Percentiles rank a stretch among this genome's conserved stretches.
These are phyloP conservation scores for Sebastes itinus DNA, from an alignment of 2,797 vertebrate species.

Conservation along the genomic window DNA sequence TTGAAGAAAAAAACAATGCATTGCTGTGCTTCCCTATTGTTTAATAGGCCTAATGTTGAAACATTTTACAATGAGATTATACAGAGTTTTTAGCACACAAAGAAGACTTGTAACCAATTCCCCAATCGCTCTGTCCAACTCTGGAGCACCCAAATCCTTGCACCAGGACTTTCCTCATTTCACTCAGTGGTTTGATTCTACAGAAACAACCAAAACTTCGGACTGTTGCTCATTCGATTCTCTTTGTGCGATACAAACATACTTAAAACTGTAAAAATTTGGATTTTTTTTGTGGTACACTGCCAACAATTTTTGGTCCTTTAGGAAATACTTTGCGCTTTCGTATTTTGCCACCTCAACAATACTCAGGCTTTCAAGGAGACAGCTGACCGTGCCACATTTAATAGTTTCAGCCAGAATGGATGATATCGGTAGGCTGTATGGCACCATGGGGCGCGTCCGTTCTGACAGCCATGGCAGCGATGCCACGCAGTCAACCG, in stretches of 20 bases:
- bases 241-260: neutral
- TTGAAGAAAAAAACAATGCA: conserved; percentile 21
- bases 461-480: conserved; percentile 74
- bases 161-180: conserved; percentile 10
- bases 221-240: neutral
- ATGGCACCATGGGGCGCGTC: conserved; percentile 36
- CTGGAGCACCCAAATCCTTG: neutral
- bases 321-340: neutral
- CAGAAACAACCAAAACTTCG: neutral
- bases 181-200: conserved; percentile 19
- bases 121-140: conserved; percentile 25
- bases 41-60: conserved; percentile 41
- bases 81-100: conserved; percentile 36
- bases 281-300: neutral
- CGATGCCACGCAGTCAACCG: conserved; percentile 64
- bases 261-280: accelerated
- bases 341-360: neutral
- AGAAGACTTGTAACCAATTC: conserved; percentile 37
- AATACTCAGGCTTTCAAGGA: neutral
- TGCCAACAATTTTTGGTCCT: neutral
- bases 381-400: neutral
- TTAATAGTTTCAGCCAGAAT: conserved; percentile 19
- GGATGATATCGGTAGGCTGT: conserved; percentile 60
- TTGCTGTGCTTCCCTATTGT: conserved; percentile 28
- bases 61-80: conserved; percentile 56